Evolutionary conservation across 2,797 vertebrate species (phyloP).

Genomic region (Tapirus indicus): DNA sequence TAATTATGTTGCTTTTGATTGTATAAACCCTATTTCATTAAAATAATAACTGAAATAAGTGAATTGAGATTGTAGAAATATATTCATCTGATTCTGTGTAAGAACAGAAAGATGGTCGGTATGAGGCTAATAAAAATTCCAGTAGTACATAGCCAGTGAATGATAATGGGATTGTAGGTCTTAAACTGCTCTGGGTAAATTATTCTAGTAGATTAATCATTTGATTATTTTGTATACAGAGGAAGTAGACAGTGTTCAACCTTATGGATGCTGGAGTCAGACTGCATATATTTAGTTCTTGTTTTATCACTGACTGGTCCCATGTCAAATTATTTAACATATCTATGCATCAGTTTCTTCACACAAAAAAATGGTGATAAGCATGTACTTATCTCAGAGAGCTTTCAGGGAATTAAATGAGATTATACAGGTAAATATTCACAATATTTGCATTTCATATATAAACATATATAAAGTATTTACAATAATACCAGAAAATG

Average conservation of each 20-base stretch:
- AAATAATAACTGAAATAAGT: constrained; percentile 32
- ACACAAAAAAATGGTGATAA: not conserved
- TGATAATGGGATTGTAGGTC: not conserved
- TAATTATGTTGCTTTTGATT: not conserved
- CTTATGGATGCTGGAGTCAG: not conserved
- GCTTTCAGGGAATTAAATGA: not conserved
- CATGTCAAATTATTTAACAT: not conserved
- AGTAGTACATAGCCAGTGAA: not conserved
- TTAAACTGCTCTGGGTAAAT: not conserved
- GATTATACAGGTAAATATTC: not conserved
- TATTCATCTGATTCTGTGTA: not conserved
- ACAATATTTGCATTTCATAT: not conserved
- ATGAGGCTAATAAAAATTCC: not conserved
- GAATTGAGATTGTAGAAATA: not conserved
- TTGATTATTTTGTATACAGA: not conserved
- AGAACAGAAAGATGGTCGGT: constrained; percentile 15
- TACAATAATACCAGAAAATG: not conserved
- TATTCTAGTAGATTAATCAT: not conserved
- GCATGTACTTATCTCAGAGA: not conserved
- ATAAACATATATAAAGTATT: not conserved
- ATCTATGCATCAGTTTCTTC: not conserved
- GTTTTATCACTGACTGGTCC: not conserved
- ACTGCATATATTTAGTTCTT: not conserved
- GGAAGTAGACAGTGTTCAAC: not conserved
- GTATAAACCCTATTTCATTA: constrained; percentile 28